Evolutionary conservation across 2,888 invertebrate genomes (phyloP), one percentile per base, ranked within the genome.

Genomic region (Mesorhabditis sp.): DNA sequence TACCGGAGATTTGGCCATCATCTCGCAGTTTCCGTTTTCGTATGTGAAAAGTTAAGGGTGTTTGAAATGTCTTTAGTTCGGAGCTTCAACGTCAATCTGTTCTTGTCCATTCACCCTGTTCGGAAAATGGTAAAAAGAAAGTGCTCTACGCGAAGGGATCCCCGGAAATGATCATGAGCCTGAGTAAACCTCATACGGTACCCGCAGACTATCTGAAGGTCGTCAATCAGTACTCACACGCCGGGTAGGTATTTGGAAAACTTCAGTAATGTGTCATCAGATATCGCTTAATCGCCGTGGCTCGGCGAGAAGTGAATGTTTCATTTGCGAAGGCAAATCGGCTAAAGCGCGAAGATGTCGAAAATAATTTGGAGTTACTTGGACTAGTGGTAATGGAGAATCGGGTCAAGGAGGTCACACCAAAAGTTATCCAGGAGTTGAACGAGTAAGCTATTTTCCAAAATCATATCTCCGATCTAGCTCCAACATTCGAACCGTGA

Each of bases 311-410:
- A 4, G 83, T 89, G 13, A 73, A 83, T 43, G 67, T 86, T 74
- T 87, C 80, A 76, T 88, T 72, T 70, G 80, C 77, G 41, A 85
- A 84, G 72, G 80, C 83, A 45, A 80, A 83, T 65, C 75, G 79
- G 62, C 74, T 77, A 5, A 70, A 72, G 65, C 70, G 83, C 7
- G 58, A 50, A 50, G 58, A 50, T n/a, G 72, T 75, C 62, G 85
- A 85, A 69, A 77, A 79, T 67, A 79, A 89, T 89, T 41, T 92
- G 92, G 76, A 87, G 95, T 76, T 91, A 90, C 71, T 93, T 93
- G 86, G 95, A 0, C 90, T 98, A 77, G 91, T 98, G 10, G 91
- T 98, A 5, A 90, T 98, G 88, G 97, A 98, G 87, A 98, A 98
- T 87, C 90, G 94, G 0, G 88, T 98, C 69, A 89, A 89, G 76